phyloP scores from a whole-genome alignment of 1,140 invertebrate genomes.

The Dreissena polymorpha region DNA sequence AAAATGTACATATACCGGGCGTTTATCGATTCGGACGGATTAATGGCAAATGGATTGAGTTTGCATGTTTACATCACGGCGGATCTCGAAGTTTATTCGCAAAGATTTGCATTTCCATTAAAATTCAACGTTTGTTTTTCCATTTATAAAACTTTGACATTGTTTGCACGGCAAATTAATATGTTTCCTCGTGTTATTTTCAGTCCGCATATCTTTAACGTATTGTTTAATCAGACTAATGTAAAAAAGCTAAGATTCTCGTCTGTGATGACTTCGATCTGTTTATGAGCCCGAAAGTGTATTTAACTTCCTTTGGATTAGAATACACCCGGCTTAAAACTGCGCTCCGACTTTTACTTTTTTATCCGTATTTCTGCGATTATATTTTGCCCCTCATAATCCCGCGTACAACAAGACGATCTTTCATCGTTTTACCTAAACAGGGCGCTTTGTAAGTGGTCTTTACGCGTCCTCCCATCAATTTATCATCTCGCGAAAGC shows the following conservation, averaged over 20 bases:
- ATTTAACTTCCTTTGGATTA: not conserved
- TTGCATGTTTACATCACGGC: conserved; percentile 52
- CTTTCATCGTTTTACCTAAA: conserved; percentile 51
- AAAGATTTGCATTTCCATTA: conserved; percentile 57
- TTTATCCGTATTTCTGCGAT: conserved; percentile 48
- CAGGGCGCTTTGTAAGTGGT: conserved; percentile 43
- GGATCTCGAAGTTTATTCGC: conserved; percentile 45
- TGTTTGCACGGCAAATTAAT: conserved; percentile 56
- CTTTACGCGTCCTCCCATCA: conserved; percentile 44
- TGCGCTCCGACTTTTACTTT: not conserved
- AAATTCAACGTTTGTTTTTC: conserved; percentile 31
- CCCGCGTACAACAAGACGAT: conserved; percentile 47
- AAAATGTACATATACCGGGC: too few relatives aligned
- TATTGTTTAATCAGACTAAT: conserved; percentile 40
- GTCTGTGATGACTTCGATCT: conserved; percentile 48
- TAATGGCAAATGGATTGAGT: conserved; percentile 15
- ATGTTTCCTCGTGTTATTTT: conserved; percentile 49
- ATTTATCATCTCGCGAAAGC: conserved; percentile 52
- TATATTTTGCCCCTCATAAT: conserved; percentile 48
- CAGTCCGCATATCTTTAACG: conserved; percentile 50
- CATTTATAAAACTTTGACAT: conserved; percentile 54
- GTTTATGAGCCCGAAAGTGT: conserved; percentile 29
- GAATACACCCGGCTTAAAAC: not conserved
- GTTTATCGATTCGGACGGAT: too few relatives aligned
- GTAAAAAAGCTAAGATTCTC: conserved; percentile 50